Percentiles rank a stretch among this genome's conserved stretches.
Evolutionary conservation across 2,797 vertebrate genomes (phyloP).

Genomic region (Simalia tracyae): DNA sequence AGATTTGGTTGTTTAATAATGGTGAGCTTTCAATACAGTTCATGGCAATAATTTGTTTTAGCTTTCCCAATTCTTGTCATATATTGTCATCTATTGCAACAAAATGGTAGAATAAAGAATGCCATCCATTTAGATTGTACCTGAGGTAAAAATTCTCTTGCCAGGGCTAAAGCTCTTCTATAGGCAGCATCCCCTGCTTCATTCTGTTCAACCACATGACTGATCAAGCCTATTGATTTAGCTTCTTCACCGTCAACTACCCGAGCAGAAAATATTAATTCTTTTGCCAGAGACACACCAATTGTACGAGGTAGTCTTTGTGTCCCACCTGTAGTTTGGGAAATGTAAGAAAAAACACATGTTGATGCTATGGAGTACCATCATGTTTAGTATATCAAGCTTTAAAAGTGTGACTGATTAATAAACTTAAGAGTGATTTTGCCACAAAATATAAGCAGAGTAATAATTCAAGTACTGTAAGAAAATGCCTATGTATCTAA

Average conservation of each 20-base stretch:
- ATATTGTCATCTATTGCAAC: background rate
- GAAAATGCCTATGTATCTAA: background rate
- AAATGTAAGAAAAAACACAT: slow-evolving; percentile 31
- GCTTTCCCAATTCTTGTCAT: background rate
- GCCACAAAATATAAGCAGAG: background rate
- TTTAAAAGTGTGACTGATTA: background rate
- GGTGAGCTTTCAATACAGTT: background rate
- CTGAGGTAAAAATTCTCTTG: slow-evolving; percentile 93
- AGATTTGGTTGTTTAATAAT: background rate
- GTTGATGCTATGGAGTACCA: background rate
- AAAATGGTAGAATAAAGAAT: background rate
- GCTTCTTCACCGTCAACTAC: slow-evolving; percentile 88
- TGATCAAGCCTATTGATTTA: slow-evolving; percentile 84
- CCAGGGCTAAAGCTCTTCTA: slow-evolving; percentile 85
- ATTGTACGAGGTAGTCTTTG: slow-evolving; percentile 90
- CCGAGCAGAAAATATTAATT: slow-evolving; percentile 92
- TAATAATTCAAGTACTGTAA: background rate
- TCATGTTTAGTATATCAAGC: background rate
- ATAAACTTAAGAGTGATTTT: background rate
- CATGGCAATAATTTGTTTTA: background rate
- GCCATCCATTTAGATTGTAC: slow-evolving; percentile 65
- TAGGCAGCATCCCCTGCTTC: slow-evolving; percentile 90
- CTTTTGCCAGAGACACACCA: slow-evolving; percentile 89
- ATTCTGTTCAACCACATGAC: slow-evolving; percentile 91
- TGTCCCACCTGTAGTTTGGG: slow-evolving; percentile 81